Evolutionary conservation across 2,113 vertebrate species (phyloP).

Genomic region (Marmota monax): DNA sequence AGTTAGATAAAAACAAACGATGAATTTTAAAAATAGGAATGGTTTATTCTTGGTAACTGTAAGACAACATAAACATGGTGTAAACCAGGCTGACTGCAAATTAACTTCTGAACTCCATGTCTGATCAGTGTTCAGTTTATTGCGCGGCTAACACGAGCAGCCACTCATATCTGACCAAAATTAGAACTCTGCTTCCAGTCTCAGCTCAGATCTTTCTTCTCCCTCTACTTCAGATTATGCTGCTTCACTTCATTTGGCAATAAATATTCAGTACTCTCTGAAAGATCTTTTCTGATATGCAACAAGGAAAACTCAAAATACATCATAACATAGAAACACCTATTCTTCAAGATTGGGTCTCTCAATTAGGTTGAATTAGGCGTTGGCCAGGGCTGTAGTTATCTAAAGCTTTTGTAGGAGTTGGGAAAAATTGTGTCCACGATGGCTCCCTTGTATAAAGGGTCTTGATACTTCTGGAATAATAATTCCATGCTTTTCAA

Average conservation of each 20-base stretch:
- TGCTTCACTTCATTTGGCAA: neutral
- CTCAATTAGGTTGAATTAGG: neutral
- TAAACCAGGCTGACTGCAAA: neutral
- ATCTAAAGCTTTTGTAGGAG: neutral
- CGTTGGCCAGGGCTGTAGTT: neutral
- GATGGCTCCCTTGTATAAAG: neutral
- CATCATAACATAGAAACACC: neutral
- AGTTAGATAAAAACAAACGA: neutral
- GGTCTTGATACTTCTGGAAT: constrained; percentile 4
- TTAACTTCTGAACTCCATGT: constrained; percentile 8
- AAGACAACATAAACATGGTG: neutral
- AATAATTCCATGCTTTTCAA: neutral
- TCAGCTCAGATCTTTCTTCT: neutral
- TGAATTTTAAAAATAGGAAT: neutral
- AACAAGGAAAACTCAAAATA: neutral
- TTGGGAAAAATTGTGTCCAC: neutral
- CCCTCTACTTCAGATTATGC: neutral
- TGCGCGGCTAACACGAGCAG: neutral
- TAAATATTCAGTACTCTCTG: constrained; percentile 11
- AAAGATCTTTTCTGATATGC: neutral
- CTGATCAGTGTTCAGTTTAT: constrained; percentile 10
- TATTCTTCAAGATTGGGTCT: neutral
- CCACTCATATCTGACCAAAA: constrained; percentile 9
- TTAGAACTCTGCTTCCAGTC: neutral
- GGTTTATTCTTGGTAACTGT: neutral